A percentile compares a stretch with the other conserved stretches of the same genome.
These are phyloP conservation scores for Odobenus rosmarus DNA, from an alignment of 2,113 vertebrate species.

Conservation along the genomic window DNA sequence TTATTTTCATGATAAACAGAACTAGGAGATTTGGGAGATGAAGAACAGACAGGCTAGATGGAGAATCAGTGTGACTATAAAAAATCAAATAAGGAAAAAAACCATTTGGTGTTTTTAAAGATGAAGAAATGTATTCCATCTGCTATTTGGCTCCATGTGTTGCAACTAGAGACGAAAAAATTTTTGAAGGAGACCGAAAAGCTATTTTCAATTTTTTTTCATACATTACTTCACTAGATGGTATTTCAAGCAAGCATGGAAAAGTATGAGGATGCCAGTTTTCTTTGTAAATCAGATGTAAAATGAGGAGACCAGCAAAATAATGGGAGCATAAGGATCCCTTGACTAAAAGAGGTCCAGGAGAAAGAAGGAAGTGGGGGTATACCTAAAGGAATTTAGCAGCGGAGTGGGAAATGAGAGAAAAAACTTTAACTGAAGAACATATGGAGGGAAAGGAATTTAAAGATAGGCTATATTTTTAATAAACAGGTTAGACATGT, in stretches of 20 bases:
- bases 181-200: conserved; percentile 38
- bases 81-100: conserved; percentile 32
- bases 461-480: not conserved
- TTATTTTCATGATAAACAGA: not conserved
- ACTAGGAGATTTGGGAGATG: not conserved
- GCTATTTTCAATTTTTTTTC: conserved; percentile 58
- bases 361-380: not conserved
- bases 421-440: not conserved
- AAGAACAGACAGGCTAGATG: not conserved
- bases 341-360: not conserved
- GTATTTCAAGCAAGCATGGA: conserved; percentile 17
- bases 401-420: not conserved
- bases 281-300: not conserved
- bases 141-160: conserved; percentile 64
- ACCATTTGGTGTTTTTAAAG: conserved; percentile 35
- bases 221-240: not conserved
- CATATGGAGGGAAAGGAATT: not conserved
- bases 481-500: not conserved
- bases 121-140: conserved; percentile 70
- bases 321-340: not conserved
- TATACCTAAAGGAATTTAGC: not conserved
- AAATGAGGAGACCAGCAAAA: not conserved
- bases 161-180: conserved; percentile 75
- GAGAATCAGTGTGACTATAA: not conserved
- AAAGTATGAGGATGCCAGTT: not conserved